These are phyloP conservation scores for Acanthosepion pharaonis DNA, from an alignment of 2,888 invertebrate species.

Conservation along the genomic window DNA sequence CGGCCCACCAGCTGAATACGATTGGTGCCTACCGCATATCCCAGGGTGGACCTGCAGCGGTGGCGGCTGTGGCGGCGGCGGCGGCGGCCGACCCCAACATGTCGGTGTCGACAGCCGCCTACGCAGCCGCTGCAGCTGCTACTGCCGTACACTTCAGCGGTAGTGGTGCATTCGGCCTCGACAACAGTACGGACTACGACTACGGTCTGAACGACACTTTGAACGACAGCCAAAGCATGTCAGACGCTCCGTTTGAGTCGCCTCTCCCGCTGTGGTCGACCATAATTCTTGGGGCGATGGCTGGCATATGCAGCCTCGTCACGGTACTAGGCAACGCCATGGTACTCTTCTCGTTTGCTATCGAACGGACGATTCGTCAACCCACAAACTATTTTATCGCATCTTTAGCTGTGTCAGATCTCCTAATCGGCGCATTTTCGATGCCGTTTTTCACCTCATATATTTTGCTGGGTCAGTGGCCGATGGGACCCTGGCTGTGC, in stretches of 20 bases:
- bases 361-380: conserved; percentile 90
- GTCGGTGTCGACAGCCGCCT: conserved; percentile 25
- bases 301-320: conserved; percentile 90
- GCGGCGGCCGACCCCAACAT: not conserved
- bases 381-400: conserved; percentile 99
- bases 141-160: conserved; percentile 38
- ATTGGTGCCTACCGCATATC: not conserved
- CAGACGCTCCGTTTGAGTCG: not conserved
- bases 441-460: conserved; percentile 99
- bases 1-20: not conserved
- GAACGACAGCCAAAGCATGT: not conserved
- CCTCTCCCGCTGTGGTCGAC: conserved; percentile 90
- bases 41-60: not conserved
- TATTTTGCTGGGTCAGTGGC: conserved; percentile 96
- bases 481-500: conserved; percentile 94
- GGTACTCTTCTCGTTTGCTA: conserved; percentile 93
- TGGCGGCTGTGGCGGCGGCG: not conserved
- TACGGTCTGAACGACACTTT: not conserved
- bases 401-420: conserved; percentile 95
- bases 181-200: not conserved
- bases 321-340: conserved; percentile 96
- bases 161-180: not conserved
- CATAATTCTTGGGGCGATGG: conserved; percentile 88
- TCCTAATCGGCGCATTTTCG: conserved; percentile 96
- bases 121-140: not conserved